Evolutionary conservation across 2,888 invertebrate species (phyloP), one percentile per base, ranked within the genome.

Genomic region (Polyploca ridens): DNA sequence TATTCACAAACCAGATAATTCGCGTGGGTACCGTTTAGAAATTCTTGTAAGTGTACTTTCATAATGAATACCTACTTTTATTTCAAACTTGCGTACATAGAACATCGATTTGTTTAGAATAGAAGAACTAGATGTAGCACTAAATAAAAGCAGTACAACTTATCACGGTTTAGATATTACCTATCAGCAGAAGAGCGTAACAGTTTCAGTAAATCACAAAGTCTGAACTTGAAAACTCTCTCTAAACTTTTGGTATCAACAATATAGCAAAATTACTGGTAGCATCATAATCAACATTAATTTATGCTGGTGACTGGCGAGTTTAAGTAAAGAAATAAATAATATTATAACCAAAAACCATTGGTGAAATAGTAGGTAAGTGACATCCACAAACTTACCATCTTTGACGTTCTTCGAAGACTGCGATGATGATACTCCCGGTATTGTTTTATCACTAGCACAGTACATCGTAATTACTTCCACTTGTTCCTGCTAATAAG

Each of bases 401-500:
- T 96, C 96, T 95, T 96, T 96, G 94, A 95, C 95, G 94, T 95
- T 96, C 94, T 95, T 95, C 89, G 95, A 91, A 93, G 95, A 95
- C 94, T 95, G 96, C 87, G 96, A 96, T 94, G 95, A 96, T 94
- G 95, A 96, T 95, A 95, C 96, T 96, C 95, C 96, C 94, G 95
- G 95, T 93, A 95, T 96, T 91, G 95, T 96, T 94, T 96, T 96
- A 94, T 96, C 96, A 95, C 95, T 95, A 90, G 96, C 96, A 95
- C 96, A 96, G 92, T 96, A 96, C 96, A 96, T 96, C 81, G 85
- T 94, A 93, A 73, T 75, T 71, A 79, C 78, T 76, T 87, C 77
- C 79, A 84, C 84, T 81, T 81, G 67, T 77, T 78, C 74, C 78
- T 82, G 76, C 75, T 82, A 86, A 81, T 77, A 83, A 91, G 89